Percentiles rank a stretch among this genome's conserved stretches.
phyloP scores from a whole-genome alignment of 2,888 invertebrate genomes.

The Phrixothrix hirtus region DNA sequence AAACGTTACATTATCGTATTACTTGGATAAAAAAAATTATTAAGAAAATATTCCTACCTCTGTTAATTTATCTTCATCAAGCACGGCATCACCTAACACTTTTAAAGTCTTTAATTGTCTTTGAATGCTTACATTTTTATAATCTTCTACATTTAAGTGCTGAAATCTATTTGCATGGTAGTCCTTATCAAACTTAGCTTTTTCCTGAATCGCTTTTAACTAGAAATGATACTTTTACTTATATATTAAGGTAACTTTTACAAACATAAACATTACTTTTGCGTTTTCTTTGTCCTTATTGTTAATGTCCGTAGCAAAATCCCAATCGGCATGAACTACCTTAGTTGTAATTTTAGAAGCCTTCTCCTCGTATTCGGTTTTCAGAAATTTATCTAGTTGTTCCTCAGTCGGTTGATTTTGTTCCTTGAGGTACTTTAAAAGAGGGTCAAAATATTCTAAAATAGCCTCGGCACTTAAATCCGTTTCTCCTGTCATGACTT shows the following conservation, averaged over 20 bases:
- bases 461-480: no score
- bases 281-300: no score
- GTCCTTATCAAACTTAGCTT: constrained; percentile 52
- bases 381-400: constrained; percentile 39
- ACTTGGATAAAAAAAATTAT: background rate
- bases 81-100: no score
- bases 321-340: no score
- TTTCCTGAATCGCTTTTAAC: constrained; percentile 39
- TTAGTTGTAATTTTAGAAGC: constrained; percentile 46
- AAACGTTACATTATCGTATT: no score
- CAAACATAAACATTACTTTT: constrained; percentile 36
- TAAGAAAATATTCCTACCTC: constrained; percentile 44
- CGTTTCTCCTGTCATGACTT: no score
- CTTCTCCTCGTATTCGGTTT: no score
- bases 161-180: constrained; percentile 52
- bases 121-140: constrained; percentile 49
- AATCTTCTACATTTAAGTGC: constrained; percentile 47
- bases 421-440: no score
- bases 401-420: constrained; percentile 27
- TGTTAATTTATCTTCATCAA: constrained; percentile 46
- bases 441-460: no score
- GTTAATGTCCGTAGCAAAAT: no score
- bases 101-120: constrained; percentile 56
- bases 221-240: background rate
- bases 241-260: background rate